Evolutionary conservation across 2,888 invertebrate species (phyloP).

Genomic region (Meloe dianella): DNA sequence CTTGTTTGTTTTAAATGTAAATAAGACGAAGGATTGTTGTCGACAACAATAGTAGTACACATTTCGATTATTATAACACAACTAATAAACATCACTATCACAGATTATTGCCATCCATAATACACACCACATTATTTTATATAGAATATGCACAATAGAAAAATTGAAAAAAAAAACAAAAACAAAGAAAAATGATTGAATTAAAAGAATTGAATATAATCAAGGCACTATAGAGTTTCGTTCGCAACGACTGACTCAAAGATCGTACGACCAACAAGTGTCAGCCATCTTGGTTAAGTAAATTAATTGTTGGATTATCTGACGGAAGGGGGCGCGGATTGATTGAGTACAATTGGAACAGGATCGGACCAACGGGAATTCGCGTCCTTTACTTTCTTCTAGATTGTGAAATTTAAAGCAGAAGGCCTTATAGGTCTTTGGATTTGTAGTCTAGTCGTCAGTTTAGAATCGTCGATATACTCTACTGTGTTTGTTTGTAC

Average conservation of each 20-base stretch:
- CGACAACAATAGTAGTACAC: conserved; percentile 52
- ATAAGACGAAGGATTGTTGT: conserved; percentile 44
- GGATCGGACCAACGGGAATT: background rate
- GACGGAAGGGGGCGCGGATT: background rate
- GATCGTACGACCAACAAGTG: conserved; percentile 57
- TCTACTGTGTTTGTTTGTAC: no score
- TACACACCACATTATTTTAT: conserved; percentile 32
- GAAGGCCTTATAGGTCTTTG: no score
- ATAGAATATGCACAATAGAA: no score
- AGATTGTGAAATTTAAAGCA: background rate
- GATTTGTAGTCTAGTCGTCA: no score
- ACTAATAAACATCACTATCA: conserved; percentile 49
- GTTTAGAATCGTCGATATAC: no score
- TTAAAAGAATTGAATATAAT: no score
- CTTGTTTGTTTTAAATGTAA: conserved; percentile 45
- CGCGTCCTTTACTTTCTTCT: background rate
- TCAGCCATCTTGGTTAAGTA: conserved; percentile 56
- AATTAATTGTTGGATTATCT: conserved; percentile 12
- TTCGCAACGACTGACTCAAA: conserved; percentile 46
- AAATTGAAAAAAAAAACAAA: conserved; percentile 17
- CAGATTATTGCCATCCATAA: conserved; percentile 24
- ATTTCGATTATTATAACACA: conserved; percentile 48
- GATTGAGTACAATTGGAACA: background rate
- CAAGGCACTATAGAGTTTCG: conserved; percentile 47
- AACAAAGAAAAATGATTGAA: conserved; percentile 10